Base-by-base conservation (phyloP, 2,888 invertebrate species). In the Eupsilia transversa region DNA sequence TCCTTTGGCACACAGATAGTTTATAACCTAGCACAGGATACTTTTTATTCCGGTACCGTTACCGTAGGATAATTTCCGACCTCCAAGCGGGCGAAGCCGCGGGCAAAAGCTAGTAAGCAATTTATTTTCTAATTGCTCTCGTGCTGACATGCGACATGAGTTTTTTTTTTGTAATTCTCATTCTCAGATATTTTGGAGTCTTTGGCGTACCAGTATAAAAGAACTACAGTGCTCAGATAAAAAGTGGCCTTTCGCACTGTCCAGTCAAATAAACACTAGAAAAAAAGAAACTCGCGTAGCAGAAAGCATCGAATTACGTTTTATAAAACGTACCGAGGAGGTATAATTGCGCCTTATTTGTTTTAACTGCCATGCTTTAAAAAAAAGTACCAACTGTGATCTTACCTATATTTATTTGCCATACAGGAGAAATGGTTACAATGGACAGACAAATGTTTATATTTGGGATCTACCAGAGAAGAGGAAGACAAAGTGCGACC, bases 391-490 rank as follows among this genome's bases (percentile, higher is more conserved):
- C 6, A n/a, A n/a, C 20, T 57, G 7, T 35, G 3, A 14, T 20
- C 6, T 6, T 30, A 43, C 23, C n/a, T 23, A 64, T 43, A 33
- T n/a, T 68, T 56, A 23, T 61, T 43, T 69, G 56, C 52, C 17
- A 14, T 41, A 7, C 59, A 86, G 83, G 57, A 67, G 56, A 75
- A 72, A 71, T 41, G 72, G 35, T 52, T 56, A 20, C 75, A 65
- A 80, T 97, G 97, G 97, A 93, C 93, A 0, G 96, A 97, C 69
- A 97, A 97, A 87, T 92, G 97, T 88, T 87, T 97, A 65, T 97
- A 97, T 88, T 91, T 97, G 63, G 97, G 97, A 23, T 89, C 93
- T 61, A 91, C 91, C 72, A 92, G 95, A 79, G 93, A 94, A 79
- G 86, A 84, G 23, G 92, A 92, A 86, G 94, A 94, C 75, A 82